Conservation (phyloP, 1,140 invertebrate genomes). For the Leptinotarsa undecemlineata region DNA sequence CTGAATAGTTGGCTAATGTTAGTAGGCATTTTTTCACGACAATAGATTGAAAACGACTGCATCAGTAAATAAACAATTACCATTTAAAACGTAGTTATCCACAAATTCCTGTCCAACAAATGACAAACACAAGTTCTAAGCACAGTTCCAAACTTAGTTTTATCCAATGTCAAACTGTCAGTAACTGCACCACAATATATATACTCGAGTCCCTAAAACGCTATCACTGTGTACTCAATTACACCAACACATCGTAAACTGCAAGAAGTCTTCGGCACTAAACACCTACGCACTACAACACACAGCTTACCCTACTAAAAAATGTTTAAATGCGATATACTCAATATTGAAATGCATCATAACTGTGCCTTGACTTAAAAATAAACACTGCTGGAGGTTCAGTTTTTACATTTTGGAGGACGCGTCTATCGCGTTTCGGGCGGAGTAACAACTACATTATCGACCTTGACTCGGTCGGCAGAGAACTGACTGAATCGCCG, state of each 20-base stretch:
- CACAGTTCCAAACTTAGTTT: neutral
- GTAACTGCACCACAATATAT: neutral
- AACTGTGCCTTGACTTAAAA: neutral
- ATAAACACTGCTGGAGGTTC: slow-evolving; percentile 2
- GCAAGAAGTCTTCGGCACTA: neutral
- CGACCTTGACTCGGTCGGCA: slow-evolving; percentile 7
- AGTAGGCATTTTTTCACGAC: no score
- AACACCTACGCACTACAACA: slow-evolving; percentile 5
- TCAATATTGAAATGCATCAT: neutral
- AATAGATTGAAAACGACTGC: no score
- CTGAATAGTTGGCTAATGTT: no score
- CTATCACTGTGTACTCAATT: neutral
- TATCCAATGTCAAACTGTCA: neutral
- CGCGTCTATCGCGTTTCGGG: neutral
- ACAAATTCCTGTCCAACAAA: slow-evolving; percentile 4
- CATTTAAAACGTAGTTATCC: slow-evolving; percentile 19
- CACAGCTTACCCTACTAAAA: neutral
- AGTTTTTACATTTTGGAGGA: slow-evolving; percentile 8
- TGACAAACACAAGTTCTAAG: neutral
- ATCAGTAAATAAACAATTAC: neutral
- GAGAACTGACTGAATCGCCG: slow-evolving; percentile 15
- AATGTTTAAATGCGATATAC: neutral
- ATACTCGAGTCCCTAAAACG: neutral
- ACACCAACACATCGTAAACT: neutral
- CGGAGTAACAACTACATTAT: neutral